Conservation (phyloP, 2,888 invertebrate species). For the Uropetala carovei region DNA sequence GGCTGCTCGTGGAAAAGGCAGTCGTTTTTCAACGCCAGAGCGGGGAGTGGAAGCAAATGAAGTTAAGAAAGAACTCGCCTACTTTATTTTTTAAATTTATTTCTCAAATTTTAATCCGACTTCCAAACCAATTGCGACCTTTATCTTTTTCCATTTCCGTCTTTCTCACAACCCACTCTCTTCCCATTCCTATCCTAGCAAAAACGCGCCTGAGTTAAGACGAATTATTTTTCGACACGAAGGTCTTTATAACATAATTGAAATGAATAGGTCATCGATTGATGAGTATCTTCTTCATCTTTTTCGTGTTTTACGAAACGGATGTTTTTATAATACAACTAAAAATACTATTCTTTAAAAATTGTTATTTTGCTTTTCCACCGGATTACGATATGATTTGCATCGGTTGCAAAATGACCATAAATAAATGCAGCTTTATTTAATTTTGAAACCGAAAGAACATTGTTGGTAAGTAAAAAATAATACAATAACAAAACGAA, state of each 20-base stretch:
- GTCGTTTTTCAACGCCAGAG: constrained; percentile 30
- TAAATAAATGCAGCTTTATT: too few relatives aligned
- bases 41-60: not conserved
- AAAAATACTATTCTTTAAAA: too few relatives aligned
- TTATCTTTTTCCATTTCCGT: constrained; percentile 35
- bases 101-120: constrained; percentile 25
- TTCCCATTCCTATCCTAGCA: not conserved
- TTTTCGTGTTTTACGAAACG: too few relatives aligned
- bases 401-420: too few relatives aligned
- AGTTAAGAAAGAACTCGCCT: constrained; percentile 17
- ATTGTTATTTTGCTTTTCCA: too few relatives aligned
- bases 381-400: too few relatives aligned
- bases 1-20: not conserved
- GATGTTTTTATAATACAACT: too few relatives aligned
- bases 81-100: too few relatives aligned
- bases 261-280: constrained; percentile 45
- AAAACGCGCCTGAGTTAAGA: not conserved
- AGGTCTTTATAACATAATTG: not conserved
- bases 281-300: not conserved
- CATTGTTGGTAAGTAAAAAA: too few relatives aligned
- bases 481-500: too few relatives aligned
- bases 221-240: not conserved
- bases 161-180: not conserved
- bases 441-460: too few relatives aligned
- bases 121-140: constrained; percentile 43